Evolutionary conservation across 2,888 invertebrate species (phyloP).

Genomic region (Brenthis ino): DNA sequence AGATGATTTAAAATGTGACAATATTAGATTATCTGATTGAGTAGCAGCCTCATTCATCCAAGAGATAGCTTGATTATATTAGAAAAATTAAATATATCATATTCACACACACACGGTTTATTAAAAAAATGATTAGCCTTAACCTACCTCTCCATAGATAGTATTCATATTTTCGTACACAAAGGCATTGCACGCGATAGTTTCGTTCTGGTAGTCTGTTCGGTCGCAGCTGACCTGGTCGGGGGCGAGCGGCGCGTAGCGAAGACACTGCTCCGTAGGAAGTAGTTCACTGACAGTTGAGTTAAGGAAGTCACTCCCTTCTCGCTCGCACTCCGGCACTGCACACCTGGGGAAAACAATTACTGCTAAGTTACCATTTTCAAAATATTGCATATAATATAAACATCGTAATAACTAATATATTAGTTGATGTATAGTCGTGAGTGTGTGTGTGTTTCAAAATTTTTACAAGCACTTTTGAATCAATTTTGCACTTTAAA

Average conservation of each 20-base stretch:
- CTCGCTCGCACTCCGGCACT: conserved; percentile 7
- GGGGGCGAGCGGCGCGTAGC: conserved; percentile 46
- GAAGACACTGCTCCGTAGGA: conserved; percentile 48
- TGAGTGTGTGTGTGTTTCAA: too few relatives aligned
- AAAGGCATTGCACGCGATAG: conserved; percentile 55
- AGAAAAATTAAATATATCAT: too few relatives aligned
- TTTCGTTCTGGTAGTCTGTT: conserved; percentile 54
- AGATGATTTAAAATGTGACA: too few relatives aligned
- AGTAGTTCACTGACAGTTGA: conserved; percentile 50
- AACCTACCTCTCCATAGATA: conserved; percentile 65
- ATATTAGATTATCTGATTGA: background rate
- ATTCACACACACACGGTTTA: too few relatives aligned
- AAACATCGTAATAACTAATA: too few relatives aligned
- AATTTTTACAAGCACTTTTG: too few relatives aligned
- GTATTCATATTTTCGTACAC: conserved; percentile 61
- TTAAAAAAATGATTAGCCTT: too few relatives aligned
- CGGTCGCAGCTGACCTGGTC: conserved; percentile 49
- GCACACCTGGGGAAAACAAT: background rate
- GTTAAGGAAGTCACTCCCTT: conserved; percentile 45
- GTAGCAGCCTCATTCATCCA: too few relatives aligned
- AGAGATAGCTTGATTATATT: too few relatives aligned
- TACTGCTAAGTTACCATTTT: background rate
- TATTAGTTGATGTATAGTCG: too few relatives aligned
- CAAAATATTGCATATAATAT: background rate
- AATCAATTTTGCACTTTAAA: too few relatives aligned